These are phyloP conservation scores for Brassicogethes aeneus DNA, from an alignment of 2,888 invertebrate species.

Conservation along the genomic window DNA sequence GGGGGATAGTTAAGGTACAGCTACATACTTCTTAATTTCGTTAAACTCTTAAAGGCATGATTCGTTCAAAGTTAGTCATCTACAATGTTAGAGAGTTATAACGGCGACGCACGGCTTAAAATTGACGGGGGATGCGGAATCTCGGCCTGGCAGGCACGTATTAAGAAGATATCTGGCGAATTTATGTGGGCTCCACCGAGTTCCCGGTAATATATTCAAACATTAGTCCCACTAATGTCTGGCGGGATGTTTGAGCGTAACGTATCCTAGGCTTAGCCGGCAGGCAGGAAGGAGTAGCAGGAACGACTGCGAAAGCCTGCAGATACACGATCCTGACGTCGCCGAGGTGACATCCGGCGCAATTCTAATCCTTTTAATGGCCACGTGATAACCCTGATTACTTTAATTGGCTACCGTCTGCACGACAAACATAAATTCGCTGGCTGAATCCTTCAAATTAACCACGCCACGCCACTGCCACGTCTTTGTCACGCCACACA, in stretches of 20 bases:
- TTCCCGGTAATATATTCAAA: conserved; percentile 40
- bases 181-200: conserved; percentile 30
- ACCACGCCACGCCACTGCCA: not conserved
- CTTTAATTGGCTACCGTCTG: conserved; percentile 62
- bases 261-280: conserved; percentile 32
- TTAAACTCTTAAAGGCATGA: no score
- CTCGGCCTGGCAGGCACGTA: conserved; percentile 36
- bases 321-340: conserved; percentile 35
- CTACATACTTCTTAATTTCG: no score
- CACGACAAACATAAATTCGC: conserved; percentile 41
- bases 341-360: conserved; percentile 36
- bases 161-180: conserved; percentile 39
- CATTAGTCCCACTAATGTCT: conserved; percentile 41
- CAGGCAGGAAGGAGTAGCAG: conserved; percentile 29
- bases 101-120: conserved; percentile 26
- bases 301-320: conserved; percentile 31
- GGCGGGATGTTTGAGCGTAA: conserved; percentile 38
- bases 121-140: conserved; percentile 33
- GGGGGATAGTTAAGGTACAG: no score
- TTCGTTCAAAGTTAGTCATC: no score
- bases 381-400: conserved; percentile 60
- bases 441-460: not conserved
- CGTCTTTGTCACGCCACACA: conserved; percentile 2
- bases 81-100: conserved; percentile 7
- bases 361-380: conserved; percentile 57